phyloP scores from a whole-genome alignment of 2,888 invertebrate genomes.

The Lysandra bellargus region DNA sequence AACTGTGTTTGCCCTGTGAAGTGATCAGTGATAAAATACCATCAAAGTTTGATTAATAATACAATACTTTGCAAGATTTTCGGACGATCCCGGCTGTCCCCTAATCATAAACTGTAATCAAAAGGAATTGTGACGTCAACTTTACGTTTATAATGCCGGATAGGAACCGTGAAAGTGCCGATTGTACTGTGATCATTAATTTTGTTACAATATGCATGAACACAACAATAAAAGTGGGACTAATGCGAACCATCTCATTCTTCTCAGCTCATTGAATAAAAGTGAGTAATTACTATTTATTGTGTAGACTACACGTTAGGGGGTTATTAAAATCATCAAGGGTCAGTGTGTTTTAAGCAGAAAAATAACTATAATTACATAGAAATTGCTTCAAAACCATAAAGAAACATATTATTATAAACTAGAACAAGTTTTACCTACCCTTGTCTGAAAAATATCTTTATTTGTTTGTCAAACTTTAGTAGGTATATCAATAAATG shows the following conservation, averaged over 20 bases:
- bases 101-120: slow-evolving; percentile 60
- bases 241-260: slow-evolving; percentile 72
- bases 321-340: not conserved
- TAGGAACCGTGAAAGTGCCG: slow-evolving; percentile 74
- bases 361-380: not conserved
- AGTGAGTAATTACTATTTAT: slow-evolving; percentile 59
- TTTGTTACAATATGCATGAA: slow-evolving; percentile 65
- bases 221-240: slow-evolving; percentile 73
- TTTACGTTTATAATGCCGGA: slow-evolving; percentile 73
- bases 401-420: not conserved
- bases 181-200: slow-evolving; percentile 64
- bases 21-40: slow-evolving; percentile 60
- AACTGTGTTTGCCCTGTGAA: slow-evolving; percentile 62
- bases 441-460: not conserved
- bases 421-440: not conserved
- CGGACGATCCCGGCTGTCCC: slow-evolving; percentile 42
- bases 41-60: not conserved
- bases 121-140: slow-evolving; percentile 74
- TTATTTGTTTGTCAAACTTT: not conserved
- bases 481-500: not conserved
- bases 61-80: slow-evolving; percentile 23
- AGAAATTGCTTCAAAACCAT: not conserved
- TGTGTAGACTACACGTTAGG: not conserved
- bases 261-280: slow-evolving; percentile 72
- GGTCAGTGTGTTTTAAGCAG: not conserved